A percentile compares a stretch with the other conserved stretches of the same genome.
Conservation (phyloP, 1,140 invertebrate species). For the Pseudachorutes palmiensis region DNA sequence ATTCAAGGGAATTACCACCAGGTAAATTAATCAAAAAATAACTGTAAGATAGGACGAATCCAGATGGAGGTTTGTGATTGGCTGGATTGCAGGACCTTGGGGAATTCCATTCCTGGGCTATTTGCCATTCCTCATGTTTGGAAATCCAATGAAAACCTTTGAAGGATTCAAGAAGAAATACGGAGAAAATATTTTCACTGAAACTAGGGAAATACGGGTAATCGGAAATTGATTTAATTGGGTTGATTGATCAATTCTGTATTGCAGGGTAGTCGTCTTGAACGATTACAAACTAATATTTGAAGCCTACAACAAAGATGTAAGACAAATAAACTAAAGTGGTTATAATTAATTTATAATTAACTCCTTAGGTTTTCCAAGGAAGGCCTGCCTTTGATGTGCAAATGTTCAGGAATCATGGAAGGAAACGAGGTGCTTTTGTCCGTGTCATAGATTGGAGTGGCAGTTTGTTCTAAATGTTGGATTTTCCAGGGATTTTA, state of each 20-base stretch:
- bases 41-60: too few species aligned
- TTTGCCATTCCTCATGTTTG: conserved; percentile 31
- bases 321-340: background rate
- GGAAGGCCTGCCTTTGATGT: conserved; percentile 33
- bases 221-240: background rate
- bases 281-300: conserved; percentile 35
- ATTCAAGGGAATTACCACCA: too few species aligned
- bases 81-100: conserved; percentile 33
- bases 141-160: conserved; percentile 28
- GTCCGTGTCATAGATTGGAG: background rate
- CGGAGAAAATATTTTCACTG: conserved; percentile 36
- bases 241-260: conserved; percentile 1
- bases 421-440: conserved; percentile 30
- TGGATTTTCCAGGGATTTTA: conserved; percentile 38
- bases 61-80: too few species aligned
- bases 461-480: background rate
- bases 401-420: conserved; percentile 33
- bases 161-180: conserved; percentile 29
- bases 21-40: too few species aligned
- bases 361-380: conserved; percentile 18
- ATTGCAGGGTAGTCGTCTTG: conserved; percentile 30
- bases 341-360: background rate
- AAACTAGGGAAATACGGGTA: conserved; percentile 32
- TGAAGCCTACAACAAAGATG: conserved; percentile 35
- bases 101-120: conserved; percentile 33